Evolutionary conservation across 2,888 invertebrate genomes (phyloP).

Genomic region (Linyphia triangularis): DNA sequence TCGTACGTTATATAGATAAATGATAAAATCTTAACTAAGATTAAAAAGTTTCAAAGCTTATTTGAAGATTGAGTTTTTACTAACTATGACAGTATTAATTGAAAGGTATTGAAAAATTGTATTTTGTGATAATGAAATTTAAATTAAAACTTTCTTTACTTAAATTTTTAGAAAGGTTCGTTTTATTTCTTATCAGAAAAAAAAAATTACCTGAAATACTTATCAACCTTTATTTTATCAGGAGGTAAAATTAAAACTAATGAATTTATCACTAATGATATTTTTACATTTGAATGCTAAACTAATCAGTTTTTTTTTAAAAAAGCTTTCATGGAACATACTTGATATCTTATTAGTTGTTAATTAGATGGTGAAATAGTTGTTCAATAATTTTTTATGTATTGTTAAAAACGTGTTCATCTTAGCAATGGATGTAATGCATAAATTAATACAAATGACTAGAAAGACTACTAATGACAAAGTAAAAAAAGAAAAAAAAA

Average conservation of each 20-base stretch:
- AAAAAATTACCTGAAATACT: not conserved
- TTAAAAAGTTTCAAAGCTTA: too few species aligned
- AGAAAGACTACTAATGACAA: too few species aligned
- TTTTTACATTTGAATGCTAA: not conserved
- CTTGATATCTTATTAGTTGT: not conserved
- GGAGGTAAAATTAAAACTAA: not conserved
- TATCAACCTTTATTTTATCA: not conserved
- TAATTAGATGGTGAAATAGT: not conserved
- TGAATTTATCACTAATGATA: not conserved
- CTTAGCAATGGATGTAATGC: too few species aligned
- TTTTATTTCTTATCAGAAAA: not conserved
- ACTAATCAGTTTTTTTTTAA: not conserved
- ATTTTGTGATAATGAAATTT: not conserved
- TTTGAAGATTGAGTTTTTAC: too few species aligned
- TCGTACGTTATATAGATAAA: too few species aligned
- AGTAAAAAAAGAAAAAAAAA: too few species aligned
- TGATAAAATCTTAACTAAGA: too few species aligned
- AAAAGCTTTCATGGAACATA: not conserved
- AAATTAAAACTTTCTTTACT: not conserved
- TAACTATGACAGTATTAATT: too few species aligned
- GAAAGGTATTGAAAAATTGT: too few species aligned
- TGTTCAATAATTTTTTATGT: not conserved
- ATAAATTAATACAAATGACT: too few species aligned
- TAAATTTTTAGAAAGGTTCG: not conserved
- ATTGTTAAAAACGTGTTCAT: not conserved